These are phyloP conservation scores for Poeciliopsis occidentalis DNA, from an alignment of 2,113 vertebrate genomes.

Conservation along the genomic window DNA sequence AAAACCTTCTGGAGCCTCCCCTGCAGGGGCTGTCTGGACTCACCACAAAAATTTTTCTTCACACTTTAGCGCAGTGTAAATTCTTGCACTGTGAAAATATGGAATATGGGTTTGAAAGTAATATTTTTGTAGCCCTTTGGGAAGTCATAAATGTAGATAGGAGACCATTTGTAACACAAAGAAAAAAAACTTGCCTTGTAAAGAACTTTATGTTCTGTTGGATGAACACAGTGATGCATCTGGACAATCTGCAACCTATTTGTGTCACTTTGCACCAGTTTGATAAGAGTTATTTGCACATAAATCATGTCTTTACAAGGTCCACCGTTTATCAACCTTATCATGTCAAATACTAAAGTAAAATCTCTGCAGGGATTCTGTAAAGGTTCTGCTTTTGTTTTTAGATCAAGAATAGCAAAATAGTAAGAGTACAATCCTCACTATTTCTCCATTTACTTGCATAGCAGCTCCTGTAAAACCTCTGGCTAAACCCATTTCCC, in stretches of 20 bases:
- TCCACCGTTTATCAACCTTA: not conserved
- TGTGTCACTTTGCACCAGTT: not conserved
- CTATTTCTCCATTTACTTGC: slow-evolving; percentile 9
- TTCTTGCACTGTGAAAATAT: slow-evolving; percentile 7
- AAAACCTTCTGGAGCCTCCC: not conserved
- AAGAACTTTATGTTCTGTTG: slow-evolving; percentile 12
- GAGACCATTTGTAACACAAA: not conserved
- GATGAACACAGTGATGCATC: slow-evolving; percentile 15
- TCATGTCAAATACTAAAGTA: not conserved
- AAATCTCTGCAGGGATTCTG: slow-evolving; percentile 11
- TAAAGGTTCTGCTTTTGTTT: not conserved
- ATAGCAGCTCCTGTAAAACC: slow-evolving; percentile 45
- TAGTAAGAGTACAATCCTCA: slow-evolving; percentile 25
- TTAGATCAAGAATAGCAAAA: slow-evolving; percentile 29
- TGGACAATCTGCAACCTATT: slow-evolving; percentile 5
- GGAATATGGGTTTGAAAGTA: slow-evolving; percentile 1
- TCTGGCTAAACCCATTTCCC: slow-evolving; percentile 32
- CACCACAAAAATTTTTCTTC: not conserved
- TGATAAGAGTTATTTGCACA: slow-evolving; percentile 4
- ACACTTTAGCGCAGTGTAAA: not conserved
- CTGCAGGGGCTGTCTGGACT: slow-evolving; percentile 1
- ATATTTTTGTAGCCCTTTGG: not conserved
- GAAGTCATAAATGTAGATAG: slow-evolving; percentile 10
- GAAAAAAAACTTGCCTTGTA: slow-evolving; percentile 13
- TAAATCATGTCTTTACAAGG: slow-evolving; percentile 29